phyloP scores from a whole-genome alignment of 92 coral and sea anemone genomes.

The Meandrina meandrites region DNA sequence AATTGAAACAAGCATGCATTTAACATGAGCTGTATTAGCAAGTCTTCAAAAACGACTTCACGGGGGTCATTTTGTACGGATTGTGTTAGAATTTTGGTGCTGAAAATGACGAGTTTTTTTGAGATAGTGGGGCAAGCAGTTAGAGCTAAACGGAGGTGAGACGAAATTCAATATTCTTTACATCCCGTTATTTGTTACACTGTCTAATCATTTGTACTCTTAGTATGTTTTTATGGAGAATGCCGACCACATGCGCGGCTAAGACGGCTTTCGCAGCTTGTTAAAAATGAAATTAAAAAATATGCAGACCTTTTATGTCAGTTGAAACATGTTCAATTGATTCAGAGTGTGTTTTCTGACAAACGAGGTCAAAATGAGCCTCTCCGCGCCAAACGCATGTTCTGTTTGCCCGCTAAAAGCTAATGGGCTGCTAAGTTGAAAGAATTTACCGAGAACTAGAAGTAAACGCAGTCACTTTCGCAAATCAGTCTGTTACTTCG shows the following conservation, averaged over 20 bases:
- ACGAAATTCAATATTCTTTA: no score
- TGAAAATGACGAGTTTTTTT: conserved; percentile 26
- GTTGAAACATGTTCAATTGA: background rate
- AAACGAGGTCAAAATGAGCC: background rate
- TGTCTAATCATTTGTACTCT: background rate
- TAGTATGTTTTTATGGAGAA: background rate
- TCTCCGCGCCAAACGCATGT: background rate
- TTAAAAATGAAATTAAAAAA: background rate
- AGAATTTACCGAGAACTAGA: background rate
- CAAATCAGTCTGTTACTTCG: background rate
- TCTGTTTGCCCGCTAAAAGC: background rate
- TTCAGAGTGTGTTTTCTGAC: background rate
- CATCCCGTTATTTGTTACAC: background rate
- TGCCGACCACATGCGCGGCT: background rate
- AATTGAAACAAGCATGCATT: background rate
- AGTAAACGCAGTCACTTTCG: background rate
- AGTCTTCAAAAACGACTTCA: background rate
- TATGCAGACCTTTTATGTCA: background rate
- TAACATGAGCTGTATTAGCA: conserved; percentile 2
- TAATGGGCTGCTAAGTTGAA: background rate
- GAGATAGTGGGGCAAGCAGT: conserved; percentile 9
- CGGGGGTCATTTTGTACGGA: background rate
- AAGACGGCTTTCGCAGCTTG: background rate
- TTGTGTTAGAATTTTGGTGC: background rate
- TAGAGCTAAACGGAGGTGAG: conserved; percentile 30